A percentile compares a stretch with the other conserved stretches of the same genome.
Conservation (phyloP, 1,140 invertebrate species). For the Cataglyphis hispanica region DNA sequence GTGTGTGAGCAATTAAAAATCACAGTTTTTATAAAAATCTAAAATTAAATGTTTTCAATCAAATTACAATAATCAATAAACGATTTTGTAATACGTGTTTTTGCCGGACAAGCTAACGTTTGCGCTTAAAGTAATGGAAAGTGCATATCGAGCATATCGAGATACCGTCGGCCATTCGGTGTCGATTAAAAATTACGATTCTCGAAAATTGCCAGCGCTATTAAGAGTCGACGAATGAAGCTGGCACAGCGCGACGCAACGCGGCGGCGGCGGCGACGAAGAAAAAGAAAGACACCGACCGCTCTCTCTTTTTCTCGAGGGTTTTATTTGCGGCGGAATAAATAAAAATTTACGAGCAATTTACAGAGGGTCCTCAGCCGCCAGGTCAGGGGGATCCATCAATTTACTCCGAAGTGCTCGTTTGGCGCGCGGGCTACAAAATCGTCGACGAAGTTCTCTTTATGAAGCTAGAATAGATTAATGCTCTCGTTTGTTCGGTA, state of each 20-base stretch:
- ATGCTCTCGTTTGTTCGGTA: constrained; percentile 86
- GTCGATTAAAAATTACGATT: constrained; percentile 65
- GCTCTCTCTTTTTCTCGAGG: constrained; percentile 17
- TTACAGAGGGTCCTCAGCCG: constrained; percentile 74
- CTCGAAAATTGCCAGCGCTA: constrained; percentile 70
- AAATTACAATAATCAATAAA: neutral
- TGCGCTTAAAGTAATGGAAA: neutral
- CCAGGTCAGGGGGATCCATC: constrained; percentile 79
- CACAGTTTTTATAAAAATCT: neutral
- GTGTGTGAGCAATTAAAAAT: neutral
- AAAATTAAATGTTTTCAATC: no score
- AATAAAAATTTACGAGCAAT: constrained; percentile 81
- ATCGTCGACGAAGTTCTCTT: constrained; percentile 85
- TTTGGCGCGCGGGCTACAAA: constrained; percentile 84
- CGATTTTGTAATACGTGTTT: neutral
- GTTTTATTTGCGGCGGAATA: constrained; percentile 77
- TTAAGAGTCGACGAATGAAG: constrained; percentile 62
- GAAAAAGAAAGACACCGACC: constrained; percentile 43
- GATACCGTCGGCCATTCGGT: neutral
- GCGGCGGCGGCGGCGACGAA: constrained; percentile 18
- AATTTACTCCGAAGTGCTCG: constrained; percentile 83
- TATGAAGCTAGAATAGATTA: constrained; percentile 86
- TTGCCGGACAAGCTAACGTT: neutral
- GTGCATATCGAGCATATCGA: constrained; percentile 35
- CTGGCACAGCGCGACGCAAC: neutral